Evolutionary conservation across 2,113 vertebrate genomes (phyloP), one percentile per base, ranked within the genome.

Genomic region (Pedionomus torquatus): DNA sequence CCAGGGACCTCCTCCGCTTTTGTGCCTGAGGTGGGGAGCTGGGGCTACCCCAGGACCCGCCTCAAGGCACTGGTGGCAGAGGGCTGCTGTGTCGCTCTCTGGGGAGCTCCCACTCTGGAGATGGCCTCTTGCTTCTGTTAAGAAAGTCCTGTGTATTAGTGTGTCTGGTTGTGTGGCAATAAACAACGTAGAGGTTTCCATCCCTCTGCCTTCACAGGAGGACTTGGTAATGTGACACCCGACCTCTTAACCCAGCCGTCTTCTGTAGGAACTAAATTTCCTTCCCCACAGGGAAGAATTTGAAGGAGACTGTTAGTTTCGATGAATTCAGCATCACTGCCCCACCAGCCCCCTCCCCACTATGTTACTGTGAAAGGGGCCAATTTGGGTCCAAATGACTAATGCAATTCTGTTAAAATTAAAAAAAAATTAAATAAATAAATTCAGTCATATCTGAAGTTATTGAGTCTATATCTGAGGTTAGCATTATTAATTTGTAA

Each of bases 401-500:
- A n/a, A 93, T 39, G 17, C 2, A 7, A 92, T 76, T 94, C 64
- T 46, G 76, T 80, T 85, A 54, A 30, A 54, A 54, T 77, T 39
- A 44, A 78, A 70, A 87, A 85, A 51, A 66, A 84, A 83, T 9
- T 31, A n/a, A 60, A 31, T 83, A 37, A 37, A 46, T 80, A 84
- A 93, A 84, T 95, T 95, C 8, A 19, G 20, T 31, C 18, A 69
- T 76, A 26, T 70, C 21, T 58, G 41, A 64, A 9, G 18, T 75
- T 79, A 33, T 18, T 75, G 35, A 76, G 35, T 52, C 57, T 90
- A 23, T 87, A 78, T 91, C 87, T 60, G 69, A 87, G 74, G 75
- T 91, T 93, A 70, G 39, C 2, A 10, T 92, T 97, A 91, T 95
- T 92, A 86, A 89, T 95, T 87, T 33, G 37, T 55, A 83, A 85